Evolutionary conservation across 2,797 vertebrate genomes (phyloP).

Genomic region (Hydrocynus forskahlii): DNA sequence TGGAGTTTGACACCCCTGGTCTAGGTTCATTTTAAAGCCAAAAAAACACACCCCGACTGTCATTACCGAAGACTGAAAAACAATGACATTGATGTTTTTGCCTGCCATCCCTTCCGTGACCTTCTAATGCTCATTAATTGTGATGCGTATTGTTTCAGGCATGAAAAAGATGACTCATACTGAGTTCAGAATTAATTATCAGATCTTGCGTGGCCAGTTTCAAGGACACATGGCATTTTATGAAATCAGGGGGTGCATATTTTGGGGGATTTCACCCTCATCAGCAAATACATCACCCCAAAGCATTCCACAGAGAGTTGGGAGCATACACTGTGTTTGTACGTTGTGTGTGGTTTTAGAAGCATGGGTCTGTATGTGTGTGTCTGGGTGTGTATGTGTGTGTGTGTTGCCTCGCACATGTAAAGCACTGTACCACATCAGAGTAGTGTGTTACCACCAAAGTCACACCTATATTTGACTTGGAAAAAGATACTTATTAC

Average conservation of each 20-base stretch:
- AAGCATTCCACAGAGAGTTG: constrained; percentile 38
- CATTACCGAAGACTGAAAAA: not conserved
- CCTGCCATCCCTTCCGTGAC: not conserved
- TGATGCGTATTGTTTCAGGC: not conserved
- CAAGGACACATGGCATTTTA: constrained; percentile 20
- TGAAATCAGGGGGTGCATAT: not conserved
- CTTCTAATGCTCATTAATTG: constrained; percentile 7
- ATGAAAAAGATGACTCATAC: constrained; percentile 23
- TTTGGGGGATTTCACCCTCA: not conserved
- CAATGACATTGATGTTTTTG: no score
- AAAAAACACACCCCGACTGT: not conserved
- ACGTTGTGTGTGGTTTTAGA: not conserved
- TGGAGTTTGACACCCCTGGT: no score
- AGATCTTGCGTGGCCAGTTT: constrained; percentile 8
- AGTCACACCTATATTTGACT: not conserved
- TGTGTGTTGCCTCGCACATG: not conserved
- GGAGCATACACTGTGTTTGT: not conserved
- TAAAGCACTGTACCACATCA: constrained; percentile 28
- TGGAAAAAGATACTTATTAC: not conserved
- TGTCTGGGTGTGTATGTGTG: not conserved
- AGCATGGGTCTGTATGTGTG: not conserved
- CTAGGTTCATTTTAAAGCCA: no score
- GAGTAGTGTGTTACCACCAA: constrained; percentile 7
- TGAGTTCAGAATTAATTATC: constrained; percentile 8
- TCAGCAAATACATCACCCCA: constrained; percentile 4